These are phyloP conservation scores for Lithobius niger DNA, from an alignment of 1,140 invertebrate species.

Conservation along the genomic window DNA sequence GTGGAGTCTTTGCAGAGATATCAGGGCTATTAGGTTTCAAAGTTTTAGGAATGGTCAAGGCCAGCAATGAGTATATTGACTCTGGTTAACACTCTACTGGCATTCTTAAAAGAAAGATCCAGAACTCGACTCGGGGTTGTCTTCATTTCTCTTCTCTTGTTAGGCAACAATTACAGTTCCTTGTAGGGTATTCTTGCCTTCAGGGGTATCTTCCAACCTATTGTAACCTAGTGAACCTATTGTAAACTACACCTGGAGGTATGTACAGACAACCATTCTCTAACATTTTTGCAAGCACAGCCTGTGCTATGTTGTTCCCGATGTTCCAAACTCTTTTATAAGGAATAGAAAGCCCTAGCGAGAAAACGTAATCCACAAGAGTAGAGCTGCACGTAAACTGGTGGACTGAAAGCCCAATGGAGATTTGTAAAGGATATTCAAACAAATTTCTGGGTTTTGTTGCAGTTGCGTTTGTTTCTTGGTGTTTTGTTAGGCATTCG, in stretches of 20 bases:
- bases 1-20: background rate
- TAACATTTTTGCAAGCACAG: conserved; percentile 3
- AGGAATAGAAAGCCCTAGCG: conserved; percentile 10
- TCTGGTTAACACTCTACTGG: background rate
- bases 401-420: conserved; percentile 11
- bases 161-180: conserved; percentile 6
- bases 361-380: conserved; percentile 6
- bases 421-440: conserved; percentile 9
- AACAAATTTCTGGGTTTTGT: background rate
- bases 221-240: conserved; percentile 22
- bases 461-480: background rate
- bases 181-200: conserved; percentile 16
- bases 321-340: conserved; percentile 9
- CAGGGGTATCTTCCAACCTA: conserved; percentile 26
- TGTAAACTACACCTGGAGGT: conserved; percentile 5
- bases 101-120: background rate
- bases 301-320: conserved; percentile 3
- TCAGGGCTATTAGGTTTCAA: background rate
- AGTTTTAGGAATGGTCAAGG: too few relatives aligned
- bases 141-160: background rate
- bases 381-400: conserved; percentile 1
- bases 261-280: background rate
- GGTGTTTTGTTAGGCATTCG: background rate
- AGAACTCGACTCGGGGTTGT: background rate
- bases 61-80: background rate